A percentile compares a stretch with the other conserved stretches of the same genome.
Evolutionary conservation across 2,888 invertebrate species (phyloP).

Genomic region (Lamellibrachia satsuma): DNA sequence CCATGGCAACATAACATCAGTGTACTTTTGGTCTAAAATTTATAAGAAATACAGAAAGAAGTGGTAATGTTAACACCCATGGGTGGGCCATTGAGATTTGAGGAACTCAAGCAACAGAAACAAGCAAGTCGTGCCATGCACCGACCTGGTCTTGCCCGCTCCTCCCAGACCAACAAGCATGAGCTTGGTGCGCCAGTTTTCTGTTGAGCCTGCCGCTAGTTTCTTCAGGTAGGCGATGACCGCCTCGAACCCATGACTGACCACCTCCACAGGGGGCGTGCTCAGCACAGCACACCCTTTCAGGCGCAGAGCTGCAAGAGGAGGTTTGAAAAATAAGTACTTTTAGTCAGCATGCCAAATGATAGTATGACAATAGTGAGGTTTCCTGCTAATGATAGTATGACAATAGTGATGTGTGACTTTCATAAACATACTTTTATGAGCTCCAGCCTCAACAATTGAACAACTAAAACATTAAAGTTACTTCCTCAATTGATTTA

Average conservation of each 20-base stretch:
- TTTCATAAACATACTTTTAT: too few relatives aligned
- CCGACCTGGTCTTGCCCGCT: conserved; percentile 62
- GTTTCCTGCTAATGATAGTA: too few relatives aligned
- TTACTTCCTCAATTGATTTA: too few relatives aligned
- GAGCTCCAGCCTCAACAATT: too few relatives aligned
- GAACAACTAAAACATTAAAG: too few relatives aligned
- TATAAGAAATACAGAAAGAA: too few relatives aligned
- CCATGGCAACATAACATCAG: too few relatives aligned
- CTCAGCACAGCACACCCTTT: conserved; percentile 13
- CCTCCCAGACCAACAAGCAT: conserved; percentile 65
- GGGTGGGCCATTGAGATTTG: too few relatives aligned
- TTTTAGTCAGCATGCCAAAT: not conserved
- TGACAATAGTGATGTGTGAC: too few relatives aligned
- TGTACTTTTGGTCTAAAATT: too few relatives aligned
- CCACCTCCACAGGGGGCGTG: conserved; percentile 24
- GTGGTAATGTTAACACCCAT: too few relatives aligned
- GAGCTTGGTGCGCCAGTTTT: conserved; percentile 55
- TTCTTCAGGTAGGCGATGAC: conserved; percentile 24
- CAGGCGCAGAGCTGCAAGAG: not conserved
- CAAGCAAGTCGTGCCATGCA: not conserved
- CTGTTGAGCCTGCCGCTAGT: conserved; percentile 14
- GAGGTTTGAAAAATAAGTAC: not conserved
- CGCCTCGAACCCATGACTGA: not conserved
- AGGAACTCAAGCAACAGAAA: not conserved
- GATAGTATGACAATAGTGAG: too few relatives aligned